Percentiles rank a stretch among this genome's conserved stretches.
Conservation (phyloP, 2,113 vertebrate genomes). For the Isichthys henryi region DNA sequence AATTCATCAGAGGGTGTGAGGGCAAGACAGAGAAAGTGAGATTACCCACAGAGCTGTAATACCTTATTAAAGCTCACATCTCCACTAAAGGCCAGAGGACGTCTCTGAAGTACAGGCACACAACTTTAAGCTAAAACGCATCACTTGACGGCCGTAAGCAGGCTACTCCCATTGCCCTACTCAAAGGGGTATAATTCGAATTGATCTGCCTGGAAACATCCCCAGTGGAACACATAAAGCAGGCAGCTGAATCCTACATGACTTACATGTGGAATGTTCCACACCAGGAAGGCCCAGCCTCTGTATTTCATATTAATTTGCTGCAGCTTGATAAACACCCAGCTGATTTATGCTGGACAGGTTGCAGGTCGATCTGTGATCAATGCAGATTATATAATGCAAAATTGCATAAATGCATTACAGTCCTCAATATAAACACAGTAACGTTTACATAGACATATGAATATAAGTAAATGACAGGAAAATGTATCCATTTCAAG, state of each 20-base stretch:
- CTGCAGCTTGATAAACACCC: background rate
- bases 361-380: background rate
- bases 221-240: background rate
- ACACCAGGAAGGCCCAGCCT: background rate
- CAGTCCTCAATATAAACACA: background rate
- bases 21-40: background rate
- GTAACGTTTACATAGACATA: background rate
- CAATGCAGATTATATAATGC: background rate
- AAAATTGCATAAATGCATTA: background rate
- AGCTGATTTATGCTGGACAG: background rate
- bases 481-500: background rate
- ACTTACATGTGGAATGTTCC: background rate
- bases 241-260: background rate
- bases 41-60: constrained; percentile 3
- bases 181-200: background rate
- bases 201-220: background rate
- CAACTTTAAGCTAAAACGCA: background rate
- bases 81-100: background rate
- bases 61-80: background rate
- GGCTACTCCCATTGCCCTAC: background rate
- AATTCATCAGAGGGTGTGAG: background rate
- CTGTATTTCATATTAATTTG: background rate
- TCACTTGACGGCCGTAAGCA: background rate
- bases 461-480: background rate
- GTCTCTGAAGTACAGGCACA: background rate